Evolutionary conservation across 2,888 invertebrate species (phyloP).

Genomic region (Heliconius aoede): DNA sequence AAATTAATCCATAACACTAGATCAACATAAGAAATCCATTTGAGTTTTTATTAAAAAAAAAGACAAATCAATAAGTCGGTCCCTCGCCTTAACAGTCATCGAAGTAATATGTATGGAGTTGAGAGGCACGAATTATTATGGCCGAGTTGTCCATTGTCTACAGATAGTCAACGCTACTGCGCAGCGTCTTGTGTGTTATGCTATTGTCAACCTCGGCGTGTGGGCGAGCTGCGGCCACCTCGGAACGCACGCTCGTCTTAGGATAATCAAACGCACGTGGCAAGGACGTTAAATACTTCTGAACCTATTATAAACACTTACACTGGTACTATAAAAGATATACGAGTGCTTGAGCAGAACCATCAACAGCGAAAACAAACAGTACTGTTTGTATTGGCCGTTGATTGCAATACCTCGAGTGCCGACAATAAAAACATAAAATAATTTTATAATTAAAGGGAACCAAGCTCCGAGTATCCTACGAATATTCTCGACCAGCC

Average conservation of each 20-base stretch:
- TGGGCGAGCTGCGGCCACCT: conserved; percentile 63
- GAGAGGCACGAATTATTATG: conserved; percentile 56
- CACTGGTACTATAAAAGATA: background rate
- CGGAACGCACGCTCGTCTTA: conserved; percentile 47
- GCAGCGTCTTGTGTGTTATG: conserved; percentile 64
- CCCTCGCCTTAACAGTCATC: conserved; percentile 64
- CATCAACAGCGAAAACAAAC: background rate
- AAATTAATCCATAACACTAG: background rate
- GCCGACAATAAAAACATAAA: conserved; percentile 37
- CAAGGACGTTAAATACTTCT: conserved; percentile 18
- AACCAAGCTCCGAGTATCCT: conserved; percentile 41
- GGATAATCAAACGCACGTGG: conserved; percentile 34
- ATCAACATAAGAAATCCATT: conserved; percentile 27
- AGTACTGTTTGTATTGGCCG: background rate
- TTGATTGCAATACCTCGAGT: conserved; percentile 1
- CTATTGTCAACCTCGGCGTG: conserved; percentile 64
- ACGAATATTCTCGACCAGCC: conserved; percentile 48
- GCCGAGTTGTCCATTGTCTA: conserved; percentile 71
- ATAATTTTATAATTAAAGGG: conserved; percentile 47
- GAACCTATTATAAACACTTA: background rate
- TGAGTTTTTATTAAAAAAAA: conserved; percentile 45
- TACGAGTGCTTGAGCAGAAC: background rate
- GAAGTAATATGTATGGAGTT: conserved; percentile 46
- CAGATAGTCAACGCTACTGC: conserved; percentile 66
- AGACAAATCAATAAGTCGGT: conserved; percentile 62